Evolutionary conservation across 2,113 vertebrate genomes (phyloP).

Genomic region (Montifringilla adamsi): DNA sequence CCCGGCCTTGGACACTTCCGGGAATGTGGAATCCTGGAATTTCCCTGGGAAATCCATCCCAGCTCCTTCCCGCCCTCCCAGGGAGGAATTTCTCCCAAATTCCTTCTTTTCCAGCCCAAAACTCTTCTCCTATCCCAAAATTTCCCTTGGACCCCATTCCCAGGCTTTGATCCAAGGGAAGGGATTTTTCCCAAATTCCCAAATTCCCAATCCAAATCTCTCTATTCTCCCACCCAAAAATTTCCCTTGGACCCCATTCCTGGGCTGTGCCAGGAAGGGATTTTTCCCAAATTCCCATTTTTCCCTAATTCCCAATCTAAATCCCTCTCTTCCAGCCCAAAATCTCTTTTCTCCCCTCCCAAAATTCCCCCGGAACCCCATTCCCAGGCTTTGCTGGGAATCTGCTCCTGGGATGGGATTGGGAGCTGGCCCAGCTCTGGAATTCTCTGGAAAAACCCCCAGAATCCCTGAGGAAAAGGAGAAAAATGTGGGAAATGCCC

Average conservation of each 20-base stretch:
- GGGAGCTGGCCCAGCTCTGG: neutral
- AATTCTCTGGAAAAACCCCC: neutral
- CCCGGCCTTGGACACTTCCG: neutral
- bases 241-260: too few relatives aligned
- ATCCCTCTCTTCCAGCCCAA: neutral
- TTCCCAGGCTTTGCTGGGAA: neutral
- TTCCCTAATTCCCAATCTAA: neutral
- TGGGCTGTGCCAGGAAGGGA: neutral
- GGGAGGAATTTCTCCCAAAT: neutral
- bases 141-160: neutral
- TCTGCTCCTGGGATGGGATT: rapidly evolving
- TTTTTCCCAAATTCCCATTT: neutral
- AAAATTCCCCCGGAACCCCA: rapidly evolving
- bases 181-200: neutral
- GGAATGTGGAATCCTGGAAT: neutral
- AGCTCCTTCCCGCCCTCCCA: neutral
- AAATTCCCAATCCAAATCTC: neutral
- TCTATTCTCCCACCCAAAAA: neutral
- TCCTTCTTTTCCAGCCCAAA: too few relatives aligned
- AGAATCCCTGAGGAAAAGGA: neutral
- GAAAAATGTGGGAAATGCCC: conserved; percentile 50
- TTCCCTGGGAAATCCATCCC: neutral
- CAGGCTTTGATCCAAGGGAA: too few relatives aligned
- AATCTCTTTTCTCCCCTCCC: neutral
- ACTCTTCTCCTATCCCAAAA: neutral